Conservation (phyloP, 2,888 invertebrate genomes). For the Thymelicus sylvestris region DNA sequence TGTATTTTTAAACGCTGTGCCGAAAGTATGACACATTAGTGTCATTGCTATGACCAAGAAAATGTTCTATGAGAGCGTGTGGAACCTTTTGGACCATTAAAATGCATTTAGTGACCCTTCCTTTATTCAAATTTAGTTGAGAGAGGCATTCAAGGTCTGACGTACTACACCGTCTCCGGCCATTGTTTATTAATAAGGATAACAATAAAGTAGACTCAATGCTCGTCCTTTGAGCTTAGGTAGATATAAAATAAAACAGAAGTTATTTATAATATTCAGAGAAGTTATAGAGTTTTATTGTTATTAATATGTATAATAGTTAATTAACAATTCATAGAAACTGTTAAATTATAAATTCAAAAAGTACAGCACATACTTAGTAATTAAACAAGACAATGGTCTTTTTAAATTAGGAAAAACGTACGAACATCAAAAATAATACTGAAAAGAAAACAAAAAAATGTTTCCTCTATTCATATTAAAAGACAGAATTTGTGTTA, state of each 20-base stretch:
- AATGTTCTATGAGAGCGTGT: neutral
- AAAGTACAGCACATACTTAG: no score
- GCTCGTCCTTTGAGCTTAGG: slow-evolving; percentile 5
- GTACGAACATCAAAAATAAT: no score
- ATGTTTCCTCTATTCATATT: no score
- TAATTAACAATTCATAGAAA: no score
- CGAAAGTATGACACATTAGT: slow-evolving; percentile 10
- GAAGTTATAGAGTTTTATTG: neutral
- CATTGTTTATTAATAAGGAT: slow-evolving; percentile 32
- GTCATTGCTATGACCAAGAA: slow-evolving; percentile 17
- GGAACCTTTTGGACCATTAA: slow-evolving; percentile 20
- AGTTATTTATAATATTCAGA: neutral
- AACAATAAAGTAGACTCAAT: slow-evolving; percentile 14
- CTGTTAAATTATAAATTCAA: no score
- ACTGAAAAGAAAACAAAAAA: no score
- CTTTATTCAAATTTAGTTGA: slow-evolving; percentile 34
- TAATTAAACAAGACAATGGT: no score
- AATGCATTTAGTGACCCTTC: slow-evolving; percentile 36
- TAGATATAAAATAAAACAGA: neutral
- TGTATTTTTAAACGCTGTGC: slow-evolving; percentile 47
- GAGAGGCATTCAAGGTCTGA: slow-evolving; percentile 31
- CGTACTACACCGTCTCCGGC: slow-evolving; percentile 21
- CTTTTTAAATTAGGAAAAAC: no score
- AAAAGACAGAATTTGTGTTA: neutral
- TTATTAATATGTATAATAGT: no score